These are phyloP conservation scores for Zophobas morio DNA, from an alignment of 1,140 invertebrate species.

Conservation along the genomic window DNA sequence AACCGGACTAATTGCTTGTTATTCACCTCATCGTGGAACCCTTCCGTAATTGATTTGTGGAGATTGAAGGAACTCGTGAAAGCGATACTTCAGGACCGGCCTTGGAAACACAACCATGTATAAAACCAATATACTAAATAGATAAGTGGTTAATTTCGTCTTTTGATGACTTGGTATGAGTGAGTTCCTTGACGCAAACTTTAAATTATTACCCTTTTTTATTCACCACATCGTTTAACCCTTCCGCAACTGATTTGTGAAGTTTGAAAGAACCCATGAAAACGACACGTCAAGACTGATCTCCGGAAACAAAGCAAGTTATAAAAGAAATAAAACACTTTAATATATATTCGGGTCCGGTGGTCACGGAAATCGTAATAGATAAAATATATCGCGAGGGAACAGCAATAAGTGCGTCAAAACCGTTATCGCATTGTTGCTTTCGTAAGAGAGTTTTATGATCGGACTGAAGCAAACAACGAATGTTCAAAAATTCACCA, in stretches of 20 bases:
- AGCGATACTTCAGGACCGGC: background rate
- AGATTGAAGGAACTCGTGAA: conserved; percentile 1
- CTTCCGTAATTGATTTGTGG: conserved; percentile 5
- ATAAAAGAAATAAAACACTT: conserved; percentile 27
- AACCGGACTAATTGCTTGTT: conserved; percentile 23
- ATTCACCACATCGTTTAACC: too few relatives aligned
- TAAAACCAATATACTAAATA: too few relatives aligned
- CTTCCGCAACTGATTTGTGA: background rate
- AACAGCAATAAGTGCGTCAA: conserved; percentile 40
- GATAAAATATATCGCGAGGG: conserved; percentile 32
- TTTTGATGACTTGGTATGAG: too few relatives aligned
- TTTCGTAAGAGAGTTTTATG: conserved; percentile 19
- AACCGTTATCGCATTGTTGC: conserved; percentile 28
- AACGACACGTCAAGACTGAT: background rate
- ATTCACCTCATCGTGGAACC: background rate
- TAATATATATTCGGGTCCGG: conserved; percentile 33
- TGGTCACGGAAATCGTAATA: conserved; percentile 36
- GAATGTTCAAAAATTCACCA: conserved; percentile 8
- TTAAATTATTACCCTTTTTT: too few relatives aligned
- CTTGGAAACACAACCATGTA: background rate
- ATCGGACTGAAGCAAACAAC: background rate
- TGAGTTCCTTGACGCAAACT: too few relatives aligned
- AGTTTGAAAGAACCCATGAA: background rate
- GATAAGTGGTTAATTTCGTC: too few relatives aligned
- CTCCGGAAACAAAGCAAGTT: background rate